Conservation (phyloP, 1,140 invertebrate genomes). For the Cherax quadricarinatus region DNA sequence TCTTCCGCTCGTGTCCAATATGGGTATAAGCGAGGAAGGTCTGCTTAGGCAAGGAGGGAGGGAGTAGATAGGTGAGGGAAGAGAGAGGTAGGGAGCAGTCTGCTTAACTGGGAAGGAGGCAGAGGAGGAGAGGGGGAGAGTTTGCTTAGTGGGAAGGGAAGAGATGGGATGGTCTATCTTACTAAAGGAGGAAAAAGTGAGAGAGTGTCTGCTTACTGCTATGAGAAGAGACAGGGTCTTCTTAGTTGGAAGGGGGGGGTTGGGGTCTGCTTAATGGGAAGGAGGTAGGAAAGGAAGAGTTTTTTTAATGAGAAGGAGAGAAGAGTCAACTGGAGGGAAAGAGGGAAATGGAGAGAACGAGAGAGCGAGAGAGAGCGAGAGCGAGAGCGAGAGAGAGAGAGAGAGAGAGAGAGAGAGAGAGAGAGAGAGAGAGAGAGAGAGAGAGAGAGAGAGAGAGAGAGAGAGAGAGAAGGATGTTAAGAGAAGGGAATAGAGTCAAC, state of each 20-base stretch:
- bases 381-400: background rate
- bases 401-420: conserved; percentile 9
- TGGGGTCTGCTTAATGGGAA: no score
- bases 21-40: conserved; percentile 20
- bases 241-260: background rate
- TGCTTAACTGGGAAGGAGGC: no score
- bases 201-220: no score
- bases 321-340: background rate
- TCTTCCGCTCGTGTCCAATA: conserved; percentile 33
- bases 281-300: background rate
- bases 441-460: no score
- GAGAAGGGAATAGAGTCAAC: no score
- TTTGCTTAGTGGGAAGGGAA: background rate
- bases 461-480: background rate
- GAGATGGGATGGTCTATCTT: no score
- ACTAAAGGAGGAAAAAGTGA: no score
- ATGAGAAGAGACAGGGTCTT: no score
- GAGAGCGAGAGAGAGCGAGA: background rate
- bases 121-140: background rate
- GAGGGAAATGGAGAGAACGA: background rate
- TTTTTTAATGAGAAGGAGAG: no score
- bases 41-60: background rate
- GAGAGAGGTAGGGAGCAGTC: background rate
- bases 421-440: background rate
- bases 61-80: background rate